Evolutionary conservation across 2,797 vertebrate genomes (phyloP).

Genomic region (Neomorphus geoffroyi): DNA sequence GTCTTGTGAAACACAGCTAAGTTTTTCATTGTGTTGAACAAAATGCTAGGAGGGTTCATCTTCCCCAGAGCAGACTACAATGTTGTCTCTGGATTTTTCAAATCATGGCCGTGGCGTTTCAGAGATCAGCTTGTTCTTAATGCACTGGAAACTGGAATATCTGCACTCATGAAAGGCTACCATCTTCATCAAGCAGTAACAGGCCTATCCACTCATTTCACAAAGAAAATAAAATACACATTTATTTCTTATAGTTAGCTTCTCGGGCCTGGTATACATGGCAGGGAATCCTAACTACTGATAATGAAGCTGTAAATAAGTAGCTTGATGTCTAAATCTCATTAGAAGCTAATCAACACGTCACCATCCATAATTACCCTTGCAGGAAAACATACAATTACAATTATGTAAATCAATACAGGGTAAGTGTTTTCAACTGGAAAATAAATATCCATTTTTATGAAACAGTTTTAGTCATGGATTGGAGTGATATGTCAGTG

Average conservation of each 20-base stretch:
- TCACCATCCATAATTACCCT: not conserved
- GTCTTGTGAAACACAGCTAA: not conserved
- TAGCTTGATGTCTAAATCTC: not conserved
- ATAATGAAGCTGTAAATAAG: not conserved
- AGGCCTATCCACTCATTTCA: not conserved
- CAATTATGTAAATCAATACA: not conserved
- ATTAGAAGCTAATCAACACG: not conserved
- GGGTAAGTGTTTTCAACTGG: not conserved
- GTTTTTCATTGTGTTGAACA: not conserved
- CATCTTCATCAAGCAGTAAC: not conserved
- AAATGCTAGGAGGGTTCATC: not conserved
- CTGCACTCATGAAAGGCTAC: not conserved
- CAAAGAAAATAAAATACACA: not conserved
- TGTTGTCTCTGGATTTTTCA: not conserved
- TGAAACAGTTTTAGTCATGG: not conserved
- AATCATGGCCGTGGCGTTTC: not conserved
- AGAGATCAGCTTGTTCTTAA: not conserved
- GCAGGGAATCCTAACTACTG: not conserved
- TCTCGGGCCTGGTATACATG: not conserved
- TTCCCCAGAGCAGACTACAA: not conserved
- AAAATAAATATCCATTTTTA: conserved; percentile 11
- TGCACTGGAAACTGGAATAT: not conserved
- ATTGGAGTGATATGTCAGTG: not conserved
- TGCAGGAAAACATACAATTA: not conserved
- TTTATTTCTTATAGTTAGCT: not conserved